Conservation (phyloP, 2,113 vertebrate genomes). For the Riparia riparia region DNA sequence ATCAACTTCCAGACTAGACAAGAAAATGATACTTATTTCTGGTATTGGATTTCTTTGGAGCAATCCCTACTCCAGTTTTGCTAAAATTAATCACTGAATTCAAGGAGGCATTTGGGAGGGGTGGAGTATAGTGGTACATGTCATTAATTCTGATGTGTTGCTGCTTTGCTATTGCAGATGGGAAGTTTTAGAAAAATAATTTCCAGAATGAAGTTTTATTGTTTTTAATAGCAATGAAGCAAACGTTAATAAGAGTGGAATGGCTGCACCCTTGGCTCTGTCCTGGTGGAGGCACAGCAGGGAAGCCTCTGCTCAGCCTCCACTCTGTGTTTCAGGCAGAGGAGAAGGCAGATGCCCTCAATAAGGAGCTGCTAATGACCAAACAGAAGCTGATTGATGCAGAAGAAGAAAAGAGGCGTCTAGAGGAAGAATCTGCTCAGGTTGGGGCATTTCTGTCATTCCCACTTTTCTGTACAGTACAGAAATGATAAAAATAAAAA, state of each 20-base stretch:
- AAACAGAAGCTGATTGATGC: constrained; percentile 98
- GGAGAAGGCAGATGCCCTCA: constrained; percentile 95
- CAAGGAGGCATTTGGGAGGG: neutral
- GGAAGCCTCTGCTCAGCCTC: neutral
- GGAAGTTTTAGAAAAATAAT: neutral
- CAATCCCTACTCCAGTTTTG: neutral
- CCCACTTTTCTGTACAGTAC: neutral
- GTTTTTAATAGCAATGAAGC: neutral
- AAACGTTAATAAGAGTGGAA: neutral
- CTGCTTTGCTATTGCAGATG: neutral
- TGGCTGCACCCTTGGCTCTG: neutral
- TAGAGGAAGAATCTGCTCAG: constrained; percentile 95
- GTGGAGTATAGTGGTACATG: neutral
- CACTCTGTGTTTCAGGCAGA: constrained; percentile 83
- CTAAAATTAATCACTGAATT: neutral
- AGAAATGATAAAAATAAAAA: neutral
- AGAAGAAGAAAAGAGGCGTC: constrained; percentile 93
- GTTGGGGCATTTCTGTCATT: constrained; percentile 65
- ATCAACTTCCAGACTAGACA: neutral
- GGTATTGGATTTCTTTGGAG: neutral
- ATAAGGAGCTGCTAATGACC: constrained; percentile 97
- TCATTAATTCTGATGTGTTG: neutral
- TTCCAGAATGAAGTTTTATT: neutral
- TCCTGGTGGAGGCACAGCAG: neutral
- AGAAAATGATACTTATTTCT: neutral